Evolutionary conservation across 2,113 vertebrate genomes (phyloP).

Genomic region (Aegotheles bennettii): DNA sequence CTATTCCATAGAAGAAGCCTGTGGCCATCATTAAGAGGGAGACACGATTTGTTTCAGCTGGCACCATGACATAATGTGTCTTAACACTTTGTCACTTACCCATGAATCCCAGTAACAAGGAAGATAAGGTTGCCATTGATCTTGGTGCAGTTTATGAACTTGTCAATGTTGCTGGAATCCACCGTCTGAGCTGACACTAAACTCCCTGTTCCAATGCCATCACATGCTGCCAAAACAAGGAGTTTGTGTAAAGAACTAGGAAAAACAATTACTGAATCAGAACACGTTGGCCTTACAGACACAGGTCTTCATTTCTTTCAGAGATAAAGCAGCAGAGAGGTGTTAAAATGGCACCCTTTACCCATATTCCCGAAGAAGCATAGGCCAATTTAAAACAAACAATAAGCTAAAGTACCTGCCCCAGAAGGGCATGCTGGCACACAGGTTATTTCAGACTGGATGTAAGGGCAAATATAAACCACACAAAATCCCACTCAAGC

Average conservation of each 20-base stretch:
- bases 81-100: constrained; percentile 74
- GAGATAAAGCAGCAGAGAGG: not conserved
- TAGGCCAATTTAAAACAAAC: not conserved
- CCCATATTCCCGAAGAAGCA: not conserved
- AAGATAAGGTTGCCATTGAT: constrained; percentile 99
- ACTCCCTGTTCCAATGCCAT: constrained; percentile 94
- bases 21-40: not conserved
- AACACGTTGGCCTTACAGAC: not conserved
- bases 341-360: not conserved
- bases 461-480: not conserved
- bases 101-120: constrained; percentile 96
- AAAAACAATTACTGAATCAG: not conserved
- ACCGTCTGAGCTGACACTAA: constrained; percentile 90
- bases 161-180: constrained; percentile 96
- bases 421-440: not conserved
- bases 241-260: not conserved
- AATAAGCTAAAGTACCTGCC: not conserved
- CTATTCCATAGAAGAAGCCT: not conserved
- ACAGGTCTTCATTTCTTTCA: not conserved
- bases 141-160: constrained; percentile 97
- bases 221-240: constrained; percentile 82
- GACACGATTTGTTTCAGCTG: not conserved
- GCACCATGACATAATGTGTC: not conserved
- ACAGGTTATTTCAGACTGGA: not conserved
- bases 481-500: not conserved